Percentiles rank a stretch among this genome's conserved stretches.
These are phyloP conservation scores for Cryptosula pallasiana DNA, from an alignment of 2,888 invertebrate species.

Conservation along the genomic window DNA sequence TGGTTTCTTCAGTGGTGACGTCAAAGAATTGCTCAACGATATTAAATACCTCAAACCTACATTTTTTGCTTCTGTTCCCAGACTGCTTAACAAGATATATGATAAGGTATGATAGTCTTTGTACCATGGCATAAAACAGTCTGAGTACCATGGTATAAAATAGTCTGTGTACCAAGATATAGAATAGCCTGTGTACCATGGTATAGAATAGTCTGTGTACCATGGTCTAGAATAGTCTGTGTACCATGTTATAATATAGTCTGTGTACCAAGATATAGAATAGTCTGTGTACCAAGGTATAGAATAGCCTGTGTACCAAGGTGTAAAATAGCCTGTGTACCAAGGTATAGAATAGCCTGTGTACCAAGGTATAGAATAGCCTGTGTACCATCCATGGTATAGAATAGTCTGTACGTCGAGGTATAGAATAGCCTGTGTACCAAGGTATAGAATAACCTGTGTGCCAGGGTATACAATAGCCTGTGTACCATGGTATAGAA, in stretches of 20 bases:
- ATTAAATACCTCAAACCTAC: conserved; percentile 86
- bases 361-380: no score
- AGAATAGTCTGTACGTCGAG: no score
- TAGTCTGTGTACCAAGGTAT: not conserved
- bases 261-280: not conserved
- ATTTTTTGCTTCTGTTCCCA: conserved; percentile 89
- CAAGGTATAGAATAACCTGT: no score
- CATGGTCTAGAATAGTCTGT: not conserved
- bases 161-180: not conserved
- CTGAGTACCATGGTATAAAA: not conserved
- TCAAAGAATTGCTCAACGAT: conserved; percentile 71
- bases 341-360: no score
- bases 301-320: no score
- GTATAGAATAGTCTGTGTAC: not conserved
- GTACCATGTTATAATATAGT: not conserved
- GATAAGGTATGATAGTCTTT: conserved; percentile 63
- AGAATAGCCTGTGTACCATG: not conserved
- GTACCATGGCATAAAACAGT: not conserved
- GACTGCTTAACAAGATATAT: conserved; percentile 89
- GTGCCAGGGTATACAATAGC: no score
- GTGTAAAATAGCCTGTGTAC: no score
- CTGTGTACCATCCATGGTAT: no score
- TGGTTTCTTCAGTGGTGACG: conserved; percentile 91
- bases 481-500: no score
- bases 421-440: no score